These are phyloP conservation scores for Enteromius anoplus DNA, from an alignment of 2,797 vertebrate species.

Conservation along the genomic window DNA sequence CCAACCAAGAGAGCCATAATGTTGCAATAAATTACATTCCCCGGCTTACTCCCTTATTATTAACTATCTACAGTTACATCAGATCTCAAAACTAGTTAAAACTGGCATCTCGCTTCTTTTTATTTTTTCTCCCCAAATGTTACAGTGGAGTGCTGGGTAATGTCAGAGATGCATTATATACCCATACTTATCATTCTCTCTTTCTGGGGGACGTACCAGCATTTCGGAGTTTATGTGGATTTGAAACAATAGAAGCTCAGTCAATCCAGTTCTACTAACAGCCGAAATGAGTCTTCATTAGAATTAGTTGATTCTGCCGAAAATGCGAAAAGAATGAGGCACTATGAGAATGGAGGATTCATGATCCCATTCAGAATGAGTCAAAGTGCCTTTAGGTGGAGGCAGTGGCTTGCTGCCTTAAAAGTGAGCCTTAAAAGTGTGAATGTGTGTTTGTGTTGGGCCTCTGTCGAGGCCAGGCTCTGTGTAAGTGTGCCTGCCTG, in stretches of 20 bases:
- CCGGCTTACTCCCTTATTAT: not conserved
- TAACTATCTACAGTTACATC: not conserved
- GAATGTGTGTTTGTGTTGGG: constrained; percentile 49
- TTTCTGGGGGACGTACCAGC: not conserved
- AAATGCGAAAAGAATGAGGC: constrained; percentile 11
- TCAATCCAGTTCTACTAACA: constrained; percentile 18
- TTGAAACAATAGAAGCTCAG: not conserved
- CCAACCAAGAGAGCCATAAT: constrained; percentile 13
- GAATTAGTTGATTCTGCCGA: not conserved
- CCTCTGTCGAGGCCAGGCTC: constrained; percentile 25
- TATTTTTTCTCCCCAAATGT: too few species aligned
- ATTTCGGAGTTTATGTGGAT: not conserved
- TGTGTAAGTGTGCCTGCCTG: constrained; percentile 33
- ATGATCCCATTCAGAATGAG: not conserved
- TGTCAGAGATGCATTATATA: not conserved
- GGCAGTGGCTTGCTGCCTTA: constrained; percentile 31
- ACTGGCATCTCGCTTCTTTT: not conserved
- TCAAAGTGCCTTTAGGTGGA: constrained; percentile 51
- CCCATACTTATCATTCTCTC: not conserved
- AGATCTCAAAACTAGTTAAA: not conserved
- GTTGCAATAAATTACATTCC: constrained; percentile 45
- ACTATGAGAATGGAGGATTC: not conserved
- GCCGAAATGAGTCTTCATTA: not conserved
- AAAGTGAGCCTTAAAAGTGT: constrained; percentile 52
- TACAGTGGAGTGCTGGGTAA: not conserved